phyloP scores from a whole-genome alignment of 2,113 vertebrate genomes.

The Dolichotis patagonum region DNA sequence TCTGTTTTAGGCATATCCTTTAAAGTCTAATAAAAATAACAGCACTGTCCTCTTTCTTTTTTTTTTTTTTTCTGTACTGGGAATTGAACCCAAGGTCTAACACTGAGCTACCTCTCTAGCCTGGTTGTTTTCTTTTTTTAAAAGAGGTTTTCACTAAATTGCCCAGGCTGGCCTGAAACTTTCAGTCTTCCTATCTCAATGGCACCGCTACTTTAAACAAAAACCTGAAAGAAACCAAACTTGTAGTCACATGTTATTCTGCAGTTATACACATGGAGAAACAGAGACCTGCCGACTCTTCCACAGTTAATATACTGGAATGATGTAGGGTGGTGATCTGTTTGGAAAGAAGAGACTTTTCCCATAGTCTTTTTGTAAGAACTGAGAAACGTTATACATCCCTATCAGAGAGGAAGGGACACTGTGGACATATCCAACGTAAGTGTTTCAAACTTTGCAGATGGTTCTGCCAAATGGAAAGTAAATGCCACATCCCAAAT shows the following conservation, averaged over 20 bases:
- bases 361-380: slow-evolving; percentile 28
- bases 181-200: neutral
- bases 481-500: neutral
- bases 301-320: neutral
- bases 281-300: neutral
- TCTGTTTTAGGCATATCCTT: neutral
- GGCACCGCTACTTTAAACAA: slow-evolving; percentile 6
- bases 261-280: neutral
- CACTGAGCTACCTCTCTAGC: neutral
- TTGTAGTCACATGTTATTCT: neutral
- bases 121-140: neutral
- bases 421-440: neutral
- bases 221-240: slow-evolving; percentile 28
- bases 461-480: neutral
- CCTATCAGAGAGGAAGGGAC: neutral
- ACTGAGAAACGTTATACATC: neutral
- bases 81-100: neutral
- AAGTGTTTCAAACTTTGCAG: slow-evolving; percentile 39
- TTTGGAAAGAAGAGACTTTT: slow-evolving; percentile 9
- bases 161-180: neutral
- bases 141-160: neutral
- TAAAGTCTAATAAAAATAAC: neutral
- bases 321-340: neutral
- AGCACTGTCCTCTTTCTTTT: neutral
- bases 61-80: neutral